Evolutionary conservation across 2,888 invertebrate species (phyloP).

Genomic region (Drosophila macrospina): DNA sequence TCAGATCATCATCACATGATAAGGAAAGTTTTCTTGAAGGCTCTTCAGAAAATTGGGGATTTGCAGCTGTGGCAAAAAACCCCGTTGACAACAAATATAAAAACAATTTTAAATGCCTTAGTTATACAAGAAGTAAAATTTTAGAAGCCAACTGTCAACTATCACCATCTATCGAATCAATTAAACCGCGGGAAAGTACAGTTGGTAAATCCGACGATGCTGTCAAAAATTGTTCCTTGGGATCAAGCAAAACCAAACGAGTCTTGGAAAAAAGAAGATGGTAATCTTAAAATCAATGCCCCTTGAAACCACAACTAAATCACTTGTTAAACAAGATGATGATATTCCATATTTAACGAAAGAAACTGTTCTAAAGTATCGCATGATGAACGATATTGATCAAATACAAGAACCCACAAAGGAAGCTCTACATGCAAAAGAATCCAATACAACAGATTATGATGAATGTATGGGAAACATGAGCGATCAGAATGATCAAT

Average conservation of each 20-base stretch:
- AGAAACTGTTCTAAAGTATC: constrained; percentile 86
- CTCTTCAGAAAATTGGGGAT: constrained; percentile 86
- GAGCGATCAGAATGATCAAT: constrained; percentile 30
- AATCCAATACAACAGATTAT: constrained; percentile 28
- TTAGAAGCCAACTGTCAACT: constrained; percentile 18
- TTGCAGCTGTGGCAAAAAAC: constrained; percentile 88
- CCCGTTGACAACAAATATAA: constrained; percentile 83
- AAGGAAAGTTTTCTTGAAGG: constrained; percentile 50
- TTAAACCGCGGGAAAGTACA: constrained; percentile 28
- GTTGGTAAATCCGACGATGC: constrained; percentile 29
- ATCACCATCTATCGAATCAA: constrained; percentile 33
- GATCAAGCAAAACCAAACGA: constrained; percentile 13
- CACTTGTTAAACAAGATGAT: constrained; percentile 73
- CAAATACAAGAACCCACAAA: constrained; percentile 38
- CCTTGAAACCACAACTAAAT: constrained; percentile 71
- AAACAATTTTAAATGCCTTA: constrained; percentile 49
- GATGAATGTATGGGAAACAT: constrained; percentile 30
- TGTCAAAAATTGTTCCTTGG: constrained; percentile 3
- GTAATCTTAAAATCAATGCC: constrained; percentile 83
- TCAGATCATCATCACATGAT: constrained; percentile 51
- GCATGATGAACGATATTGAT: constrained; percentile 62
- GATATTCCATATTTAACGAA: constrained; percentile 84
- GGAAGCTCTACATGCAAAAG: constrained; percentile 20
- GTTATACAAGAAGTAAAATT: constrained; percentile 52
- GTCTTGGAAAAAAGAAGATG: constrained; percentile 68